These are phyloP conservation scores for Ursus arctos DNA, from an alignment of 2,113 vertebrate species.

Conservation along the genomic window DNA sequence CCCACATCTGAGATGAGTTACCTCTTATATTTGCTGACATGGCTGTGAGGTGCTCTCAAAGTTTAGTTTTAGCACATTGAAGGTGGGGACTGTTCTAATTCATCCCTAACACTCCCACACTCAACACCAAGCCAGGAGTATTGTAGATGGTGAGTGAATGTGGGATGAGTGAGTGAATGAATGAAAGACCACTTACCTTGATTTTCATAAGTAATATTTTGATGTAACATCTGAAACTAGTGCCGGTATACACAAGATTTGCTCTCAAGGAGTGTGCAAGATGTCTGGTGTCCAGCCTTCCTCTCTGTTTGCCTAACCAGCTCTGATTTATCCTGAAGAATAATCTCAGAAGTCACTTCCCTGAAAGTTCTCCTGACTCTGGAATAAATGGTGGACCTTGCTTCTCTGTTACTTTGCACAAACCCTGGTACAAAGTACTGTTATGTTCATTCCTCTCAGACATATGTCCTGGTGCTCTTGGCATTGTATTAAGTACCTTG, in stretches of 20 bases:
- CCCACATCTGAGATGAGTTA: neutral
- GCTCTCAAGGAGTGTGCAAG: neutral
- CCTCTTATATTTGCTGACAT: neutral
- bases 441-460: neutral
- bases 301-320: neutral
- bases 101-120: no score
- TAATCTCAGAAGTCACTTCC: neutral
- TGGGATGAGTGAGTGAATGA: neutral
- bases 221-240: neutral
- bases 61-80: neutral
- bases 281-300: neutral
- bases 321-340: neutral
- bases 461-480: accelerated
- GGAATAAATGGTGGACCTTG: no score
- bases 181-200: neutral
- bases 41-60: neutral
- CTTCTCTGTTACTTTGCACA: neutral
- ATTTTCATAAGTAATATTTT: neutral
- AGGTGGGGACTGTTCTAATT: neutral
- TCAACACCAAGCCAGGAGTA: neutral
- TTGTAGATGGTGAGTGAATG: neutral
- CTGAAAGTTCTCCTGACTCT: neutral
- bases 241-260: neutral
- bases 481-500: neutral
- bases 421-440: neutral